Conservation (phyloP, 1,140 invertebrate species). For the Diabrotica undecimpunctata region DNA sequence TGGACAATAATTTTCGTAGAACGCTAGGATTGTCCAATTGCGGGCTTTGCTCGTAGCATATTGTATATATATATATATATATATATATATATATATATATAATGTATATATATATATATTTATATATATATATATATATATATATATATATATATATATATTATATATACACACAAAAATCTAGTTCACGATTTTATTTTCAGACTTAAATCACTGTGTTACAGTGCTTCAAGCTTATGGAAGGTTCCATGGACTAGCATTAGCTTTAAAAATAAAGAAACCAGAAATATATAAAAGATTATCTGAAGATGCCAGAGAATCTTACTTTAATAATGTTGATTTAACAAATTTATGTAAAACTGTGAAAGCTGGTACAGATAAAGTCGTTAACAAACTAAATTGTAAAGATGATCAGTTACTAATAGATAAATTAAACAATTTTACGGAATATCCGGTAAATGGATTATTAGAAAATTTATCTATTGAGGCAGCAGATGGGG, state of each 20-base stretch:
- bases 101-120: no score
- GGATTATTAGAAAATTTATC: conserved; percentile 1
- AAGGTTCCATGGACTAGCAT: neutral
- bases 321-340: neutral
- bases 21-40: no score
- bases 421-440: neutral
- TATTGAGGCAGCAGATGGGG: conserved; percentile 8
- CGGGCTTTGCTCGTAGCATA: no score
- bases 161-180: no score
- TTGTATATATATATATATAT: no score
- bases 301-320: neutral
- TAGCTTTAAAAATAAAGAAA: neutral
- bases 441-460: neutral
- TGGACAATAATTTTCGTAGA: no score
- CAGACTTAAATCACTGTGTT: neutral
- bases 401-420: neutral
- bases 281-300: neutral
- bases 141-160: no score
- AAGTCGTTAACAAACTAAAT: neutral
- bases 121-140: no score
- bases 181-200: neutral
- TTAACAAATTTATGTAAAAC: neutral
- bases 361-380: neutral
- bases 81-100: no score
- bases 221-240: neutral